These are phyloP conservation scores for Carapus acus DNA, from an alignment of 2,797 vertebrate species.

Conservation along the genomic window DNA sequence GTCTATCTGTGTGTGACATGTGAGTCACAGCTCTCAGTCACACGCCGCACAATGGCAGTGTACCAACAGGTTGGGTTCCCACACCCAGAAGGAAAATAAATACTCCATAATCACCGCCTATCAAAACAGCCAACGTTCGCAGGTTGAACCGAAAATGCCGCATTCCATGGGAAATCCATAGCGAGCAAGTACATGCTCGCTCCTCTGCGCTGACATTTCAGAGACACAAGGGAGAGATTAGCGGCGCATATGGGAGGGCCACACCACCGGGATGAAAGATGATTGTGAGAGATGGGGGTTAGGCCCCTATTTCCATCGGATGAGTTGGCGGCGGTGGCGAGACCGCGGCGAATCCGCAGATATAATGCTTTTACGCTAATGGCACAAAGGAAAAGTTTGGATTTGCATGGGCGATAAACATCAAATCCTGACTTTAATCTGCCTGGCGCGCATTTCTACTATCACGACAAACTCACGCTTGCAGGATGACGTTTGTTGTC, in stretches of 20 bases:
- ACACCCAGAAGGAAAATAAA: constrained; percentile 76
- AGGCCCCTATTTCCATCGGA: constrained; percentile 60
- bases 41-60: constrained; percentile 53
- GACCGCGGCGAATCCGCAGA: constrained; percentile 39
- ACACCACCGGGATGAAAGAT: constrained; percentile 63
- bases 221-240: constrained; percentile 69
- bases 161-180: constrained; percentile 77
- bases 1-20: constrained; percentile 26
- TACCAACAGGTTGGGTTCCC: constrained; percentile 75
- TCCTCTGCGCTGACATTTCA: constrained; percentile 65
- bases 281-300: constrained; percentile 61
- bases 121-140: constrained; percentile 69
- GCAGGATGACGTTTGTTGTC: constrained; percentile 26
- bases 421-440: constrained; percentile 24
- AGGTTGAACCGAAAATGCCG: constrained; percentile 66
- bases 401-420: constrained; percentile 1
- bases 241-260: constrained; percentile 63
- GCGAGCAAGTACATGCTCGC: constrained; percentile 73
- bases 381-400: constrained; percentile 36
- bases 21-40: constrained; percentile 55
- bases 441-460: not conserved
- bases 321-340: constrained; percentile 47
- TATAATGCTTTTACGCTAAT: not conserved
- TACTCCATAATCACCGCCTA: constrained; percentile 71
- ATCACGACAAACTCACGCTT: constrained; percentile 3